These are phyloP conservation scores for Corvus cornix DNA, from an alignment of 2,113 vertebrate genomes.

Conservation along the genomic window DNA sequence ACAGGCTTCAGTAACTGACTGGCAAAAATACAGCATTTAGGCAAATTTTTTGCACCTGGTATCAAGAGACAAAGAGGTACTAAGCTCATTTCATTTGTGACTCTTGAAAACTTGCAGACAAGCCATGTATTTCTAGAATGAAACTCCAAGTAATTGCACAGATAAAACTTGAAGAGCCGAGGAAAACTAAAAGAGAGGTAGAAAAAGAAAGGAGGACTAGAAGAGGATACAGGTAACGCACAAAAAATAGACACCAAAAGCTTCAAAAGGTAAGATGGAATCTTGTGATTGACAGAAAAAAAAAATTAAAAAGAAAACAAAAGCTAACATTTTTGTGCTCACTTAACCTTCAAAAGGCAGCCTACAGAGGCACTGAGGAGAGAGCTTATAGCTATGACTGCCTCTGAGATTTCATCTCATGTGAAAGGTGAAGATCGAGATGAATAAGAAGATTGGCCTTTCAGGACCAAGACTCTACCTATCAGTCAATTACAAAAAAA, in stretches of 20 bases:
- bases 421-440: conserved; percentile 35
- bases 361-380: conserved; percentile 3
- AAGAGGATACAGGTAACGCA: background rate
- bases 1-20: background rate
- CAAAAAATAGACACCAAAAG: conserved; percentile 18
- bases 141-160: conserved; percentile 67
- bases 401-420: conserved; percentile 39
- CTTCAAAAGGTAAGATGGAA: conserved; percentile 25
- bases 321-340: conserved; percentile 59
- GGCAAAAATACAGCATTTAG: conserved; percentile 17
- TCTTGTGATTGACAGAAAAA: conserved; percentile 11
- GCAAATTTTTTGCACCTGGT: conserved; percentile 5
- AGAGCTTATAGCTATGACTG: background rate
- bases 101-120: conserved; percentile 60
- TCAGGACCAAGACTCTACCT: background rate
- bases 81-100: conserved; percentile 47
- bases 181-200: conserved; percentile 1
- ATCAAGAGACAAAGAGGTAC: background rate
- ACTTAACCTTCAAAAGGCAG: conserved; percentile 62
- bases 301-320: conserved; percentile 51
- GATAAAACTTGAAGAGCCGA: conserved; percentile 30
- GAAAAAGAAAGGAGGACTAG: conserved; percentile 41
- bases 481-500: background rate
- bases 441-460: conserved; percentile 45
- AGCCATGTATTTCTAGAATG: conserved; percentile 27